A percentile compares a stretch with the other conserved stretches of the same genome.
phyloP scores from a whole-genome alignment of 2,888 invertebrate genomes.

The Tachina lurida region DNA sequence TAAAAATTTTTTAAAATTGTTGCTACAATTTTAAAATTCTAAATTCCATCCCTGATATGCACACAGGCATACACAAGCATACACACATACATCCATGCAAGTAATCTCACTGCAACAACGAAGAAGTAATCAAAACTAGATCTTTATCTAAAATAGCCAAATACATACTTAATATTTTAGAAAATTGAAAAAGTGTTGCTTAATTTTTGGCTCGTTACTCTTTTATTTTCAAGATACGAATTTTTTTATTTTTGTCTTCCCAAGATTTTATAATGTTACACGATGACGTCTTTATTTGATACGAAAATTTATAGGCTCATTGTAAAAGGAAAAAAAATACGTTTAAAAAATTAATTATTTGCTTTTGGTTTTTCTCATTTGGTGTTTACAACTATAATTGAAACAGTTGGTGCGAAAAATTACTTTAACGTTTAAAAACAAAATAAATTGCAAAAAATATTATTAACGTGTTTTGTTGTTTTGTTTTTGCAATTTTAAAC shows the following conservation, averaged over 20 bases:
- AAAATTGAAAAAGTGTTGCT: conserved; percentile 39
- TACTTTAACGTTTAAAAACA: conserved; percentile 63
- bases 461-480: conserved; percentile 18
- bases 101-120: conserved; percentile 30
- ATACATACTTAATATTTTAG: conserved; percentile 40
- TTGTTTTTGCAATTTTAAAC: conserved; percentile 29
- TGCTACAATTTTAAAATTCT: too few relatives aligned
- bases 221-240: conserved; percentile 1
- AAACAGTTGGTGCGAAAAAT: conserved; percentile 71
- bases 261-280: conserved; percentile 28
- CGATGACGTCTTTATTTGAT: conserved; percentile 7
- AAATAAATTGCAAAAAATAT: conserved; percentile 28
- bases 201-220: conserved; percentile 20
- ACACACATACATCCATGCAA: too few relatives aligned
- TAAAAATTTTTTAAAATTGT: too few relatives aligned
- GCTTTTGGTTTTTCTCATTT: conserved; percentile 48
- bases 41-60: too few relatives aligned
- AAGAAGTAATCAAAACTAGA: conserved; percentile 34
- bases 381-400: conserved; percentile 67
- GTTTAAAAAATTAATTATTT: conserved; percentile 30
- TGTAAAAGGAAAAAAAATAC: conserved; percentile 58
- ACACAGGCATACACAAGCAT: too few relatives aligned
- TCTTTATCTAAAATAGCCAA: conserved; percentile 57
- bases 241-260: conserved; percentile 6
- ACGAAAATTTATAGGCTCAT: conserved; percentile 55